Percentiles rank a stretch among this genome's conserved stretches.
Evolutionary conservation across 2,888 invertebrate species (phyloP).

Genomic region (Tricholauxania praeusta): DNA sequence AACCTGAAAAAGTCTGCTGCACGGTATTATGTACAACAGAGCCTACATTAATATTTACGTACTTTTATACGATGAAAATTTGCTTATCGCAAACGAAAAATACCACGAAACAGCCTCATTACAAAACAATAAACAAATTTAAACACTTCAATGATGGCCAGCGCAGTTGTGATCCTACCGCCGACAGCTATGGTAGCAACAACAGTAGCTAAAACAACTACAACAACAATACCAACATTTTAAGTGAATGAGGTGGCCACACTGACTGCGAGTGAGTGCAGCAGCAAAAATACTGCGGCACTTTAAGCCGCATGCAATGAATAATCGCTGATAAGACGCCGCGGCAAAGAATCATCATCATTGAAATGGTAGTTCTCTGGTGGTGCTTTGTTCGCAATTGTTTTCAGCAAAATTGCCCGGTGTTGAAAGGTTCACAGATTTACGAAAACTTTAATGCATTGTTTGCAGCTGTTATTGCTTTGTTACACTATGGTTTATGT

Average conservation of each 20-base stretch:
- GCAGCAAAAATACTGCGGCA: not conserved
- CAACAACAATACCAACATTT: not conserved
- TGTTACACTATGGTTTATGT: too few relatives aligned
- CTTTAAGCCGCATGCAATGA: not conserved
- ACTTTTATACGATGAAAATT: too few relatives aligned
- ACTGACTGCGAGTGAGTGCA: not conserved
- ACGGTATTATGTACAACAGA: too few relatives aligned
- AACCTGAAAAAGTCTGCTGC: too few relatives aligned
- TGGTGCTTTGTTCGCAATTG: too few relatives aligned
- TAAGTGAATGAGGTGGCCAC: constrained; percentile 2
- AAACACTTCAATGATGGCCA: constrained; percentile 47
- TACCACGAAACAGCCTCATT: constrained; percentile 52
- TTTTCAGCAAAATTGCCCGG: not conserved
- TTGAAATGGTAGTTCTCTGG: not conserved
- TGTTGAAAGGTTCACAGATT: constrained; percentile 5
- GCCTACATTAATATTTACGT: too few relatives aligned
- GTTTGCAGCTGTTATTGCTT: not conserved
- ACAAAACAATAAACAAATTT: constrained; percentile 64
- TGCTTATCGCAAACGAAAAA: not conserved
- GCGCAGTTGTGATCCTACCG: not conserved
- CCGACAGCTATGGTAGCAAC: not conserved
- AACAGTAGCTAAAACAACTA: constrained; percentile 1
- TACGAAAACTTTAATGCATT: constrained; percentile 12
- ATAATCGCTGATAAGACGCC: constrained; percentile 10
- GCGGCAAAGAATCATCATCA: not conserved